Conservation (phyloP, 92 coral and sea anemone genomes). For the Parazoanthus darwini region DNA sequence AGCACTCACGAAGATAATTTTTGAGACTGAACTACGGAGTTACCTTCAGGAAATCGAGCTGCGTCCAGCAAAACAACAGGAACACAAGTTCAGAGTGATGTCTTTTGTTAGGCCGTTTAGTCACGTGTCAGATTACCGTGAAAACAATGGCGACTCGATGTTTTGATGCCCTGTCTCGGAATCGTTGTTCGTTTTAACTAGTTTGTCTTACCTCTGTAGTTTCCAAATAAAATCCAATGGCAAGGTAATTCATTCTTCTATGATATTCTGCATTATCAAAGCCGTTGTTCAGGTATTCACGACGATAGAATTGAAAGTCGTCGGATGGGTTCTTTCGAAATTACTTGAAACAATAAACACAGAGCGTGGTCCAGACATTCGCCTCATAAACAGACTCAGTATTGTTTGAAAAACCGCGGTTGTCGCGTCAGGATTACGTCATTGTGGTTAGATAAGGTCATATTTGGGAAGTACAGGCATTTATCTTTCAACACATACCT, state of each 20-base stretch:
- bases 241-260: too few relatives aligned
- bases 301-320: constrained; percentile 16
- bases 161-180: too few relatives aligned
- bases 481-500: constrained; percentile 36
- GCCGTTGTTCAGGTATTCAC: background rate
- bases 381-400: background rate
- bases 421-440: constrained; percentile 26
- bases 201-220: too few relatives aligned
- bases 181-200: too few relatives aligned
- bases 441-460: constrained; percentile 24
- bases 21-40: background rate
- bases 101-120: too few relatives aligned
- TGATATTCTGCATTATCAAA: too few relatives aligned
- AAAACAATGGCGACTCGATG: too few relatives aligned
- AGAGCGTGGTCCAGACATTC: constrained; percentile 30
- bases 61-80: too few relatives aligned
- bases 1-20: constrained; percentile 27
- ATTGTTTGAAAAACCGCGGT: constrained; percentile 17
- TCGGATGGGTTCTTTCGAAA: constrained; percentile 25
- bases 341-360: constrained; percentile 24
- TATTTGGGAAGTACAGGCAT: constrained; percentile 28
- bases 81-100: too few relatives aligned
- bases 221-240: too few relatives aligned
- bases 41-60: too few relatives aligned
- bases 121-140: too few relatives aligned